Conservation (phyloP, 2,797 vertebrate species). For the Anolis apletophallus region DNA sequence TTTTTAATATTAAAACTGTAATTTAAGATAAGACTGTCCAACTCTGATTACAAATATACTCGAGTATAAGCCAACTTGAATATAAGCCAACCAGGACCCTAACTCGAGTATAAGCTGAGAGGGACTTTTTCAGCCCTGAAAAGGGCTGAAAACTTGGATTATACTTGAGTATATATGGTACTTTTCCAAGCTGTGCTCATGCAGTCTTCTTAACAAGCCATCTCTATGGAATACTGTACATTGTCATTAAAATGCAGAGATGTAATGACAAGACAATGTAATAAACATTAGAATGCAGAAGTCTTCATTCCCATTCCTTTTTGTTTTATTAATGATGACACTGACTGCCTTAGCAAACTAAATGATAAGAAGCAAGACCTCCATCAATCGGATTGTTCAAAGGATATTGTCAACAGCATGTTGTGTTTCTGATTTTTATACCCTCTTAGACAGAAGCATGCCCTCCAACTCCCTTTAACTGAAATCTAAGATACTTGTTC, state of each 20-base stretch:
- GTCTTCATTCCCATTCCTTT: conserved; percentile 27
- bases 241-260: conserved; percentile 44
- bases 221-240: neutral
- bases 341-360: conserved; percentile 27
- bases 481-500: neutral
- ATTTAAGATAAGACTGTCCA: no score
- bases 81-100: no score
- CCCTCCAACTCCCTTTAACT: neutral
- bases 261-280: conserved; percentile 32
- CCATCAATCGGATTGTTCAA: conserved; percentile 38
- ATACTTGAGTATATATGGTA: no score
- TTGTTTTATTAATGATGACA: conserved; percentile 49
- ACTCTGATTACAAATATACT: no score
- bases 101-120: no score
- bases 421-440: conserved; percentile 18
- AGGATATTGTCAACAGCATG: conserved; percentile 37
- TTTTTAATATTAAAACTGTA: no score
- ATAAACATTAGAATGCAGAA: conserved; percentile 13
- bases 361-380: conserved; percentile 35
- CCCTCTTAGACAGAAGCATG: conserved; percentile 1
- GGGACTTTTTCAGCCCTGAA: no score
- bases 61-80: no score
- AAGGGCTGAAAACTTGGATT: no score
- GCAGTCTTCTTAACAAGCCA: neutral
- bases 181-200: neutral